Base-by-base conservation (phyloP, 2,888 invertebrate genomes). In the Acleris holmiana region DNA sequence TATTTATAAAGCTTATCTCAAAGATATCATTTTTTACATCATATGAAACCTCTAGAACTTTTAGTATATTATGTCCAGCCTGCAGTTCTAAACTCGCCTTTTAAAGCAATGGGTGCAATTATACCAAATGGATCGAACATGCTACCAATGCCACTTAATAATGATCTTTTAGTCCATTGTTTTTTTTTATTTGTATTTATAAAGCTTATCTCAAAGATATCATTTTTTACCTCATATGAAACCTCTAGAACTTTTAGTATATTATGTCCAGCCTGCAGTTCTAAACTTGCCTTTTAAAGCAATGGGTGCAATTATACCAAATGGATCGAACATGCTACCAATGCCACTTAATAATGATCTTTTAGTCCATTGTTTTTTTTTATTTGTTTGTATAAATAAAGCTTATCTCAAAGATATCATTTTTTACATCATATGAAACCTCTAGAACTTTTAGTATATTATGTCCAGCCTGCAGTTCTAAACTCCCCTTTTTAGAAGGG, bases 301-400 rank as follows among this genome's bases (percentile, higher is more conserved):
- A 6, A 49, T 49, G 15, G 49, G 47, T 19, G 49, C 49, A 23
- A 49, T 15, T 15, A 49, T 49, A 23, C 21, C 23, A 10, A 49
- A 23, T 7, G 49, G 21, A 49, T 49, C 49, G 15, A 49, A 49
- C 49, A 49, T 49, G 49, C 49, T 23, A 49, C 49, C 49, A 13
- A 49, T 49, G 19, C 49, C 13, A 49, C 21, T 49, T 6, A 49
- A 49, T 4, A 49, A 21, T 2, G 13, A 15, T 23, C 23, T 23
- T 23, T 49, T 49, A 49, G 23, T 21, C 49, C 49, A 49, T 23
- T 49, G 19, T n/a, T 15, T 13, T 3, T 23, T 15, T 49, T n/a
- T 23, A 15, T 15, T 19, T n/a, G n/a, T 15, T 19, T 15, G 3
- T 6, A 23, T 49, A 21, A 10, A 15, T 13, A 21, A 48, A 48